phyloP scores from a whole-genome alignment of 2,797 vertebrate species.

The Octomys mimax region DNA sequence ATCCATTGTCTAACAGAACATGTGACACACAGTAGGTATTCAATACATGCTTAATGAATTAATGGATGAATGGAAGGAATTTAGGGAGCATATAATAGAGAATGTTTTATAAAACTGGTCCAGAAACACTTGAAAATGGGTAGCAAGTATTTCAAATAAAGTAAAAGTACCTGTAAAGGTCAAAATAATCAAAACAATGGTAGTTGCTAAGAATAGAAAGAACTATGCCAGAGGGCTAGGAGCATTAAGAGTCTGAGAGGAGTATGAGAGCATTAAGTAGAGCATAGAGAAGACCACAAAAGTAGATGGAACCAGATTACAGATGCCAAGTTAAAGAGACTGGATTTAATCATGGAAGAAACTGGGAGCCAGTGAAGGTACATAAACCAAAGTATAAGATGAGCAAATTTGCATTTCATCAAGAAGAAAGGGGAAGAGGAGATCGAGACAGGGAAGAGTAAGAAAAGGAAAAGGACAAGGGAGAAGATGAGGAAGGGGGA shows the following conservation, averaged over 20 bases:
- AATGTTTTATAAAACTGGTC: neutral
- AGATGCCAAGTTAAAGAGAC: neutral
- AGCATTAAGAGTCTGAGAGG: neutral
- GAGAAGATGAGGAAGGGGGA: neutral
- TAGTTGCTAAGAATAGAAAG: neutral
- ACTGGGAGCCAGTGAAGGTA: neutral
- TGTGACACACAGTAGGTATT: neutral
- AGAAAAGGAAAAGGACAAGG: too few species aligned
- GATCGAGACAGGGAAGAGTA: neutral
- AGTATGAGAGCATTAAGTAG: neutral
- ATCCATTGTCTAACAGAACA: neutral
- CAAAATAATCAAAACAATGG: neutral
- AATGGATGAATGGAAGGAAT: neutral
- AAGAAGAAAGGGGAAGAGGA: neutral
- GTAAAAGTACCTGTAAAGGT: neutral
- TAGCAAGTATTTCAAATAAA: conserved; percentile 14
- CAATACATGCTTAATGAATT: neutral
- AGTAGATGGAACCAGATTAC: neutral
- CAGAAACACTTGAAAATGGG: neutral
- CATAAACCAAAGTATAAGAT: neutral
- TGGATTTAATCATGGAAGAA: neutral
- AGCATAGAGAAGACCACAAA: neutral
- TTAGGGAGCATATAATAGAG: neutral
- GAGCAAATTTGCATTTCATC: neutral
- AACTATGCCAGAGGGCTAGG: neutral